A percentile compares a stretch with the other conserved stretches of the same genome.
Conservation (phyloP, 2,113 vertebrate species). For the Bucco capensis region DNA sequence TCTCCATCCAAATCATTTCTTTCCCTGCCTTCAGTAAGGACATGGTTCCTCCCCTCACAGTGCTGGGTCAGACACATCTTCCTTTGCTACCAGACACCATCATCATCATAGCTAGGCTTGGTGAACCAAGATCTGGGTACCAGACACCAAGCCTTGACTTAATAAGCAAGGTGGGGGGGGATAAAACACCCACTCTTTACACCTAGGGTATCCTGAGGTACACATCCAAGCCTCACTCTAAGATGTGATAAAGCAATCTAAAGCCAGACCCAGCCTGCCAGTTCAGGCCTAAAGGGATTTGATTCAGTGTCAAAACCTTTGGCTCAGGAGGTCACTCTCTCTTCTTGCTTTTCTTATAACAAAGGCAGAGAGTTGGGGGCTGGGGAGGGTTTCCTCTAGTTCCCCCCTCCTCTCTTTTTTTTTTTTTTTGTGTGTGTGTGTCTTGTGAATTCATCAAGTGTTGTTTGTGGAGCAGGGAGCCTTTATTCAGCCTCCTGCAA, state of each 20-base stretch:
- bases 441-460: slow-evolving; percentile 83
- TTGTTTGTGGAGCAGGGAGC: slow-evolving; percentile 72
- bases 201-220: slow-evolving; percentile 80
- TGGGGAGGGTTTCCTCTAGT: neutral
- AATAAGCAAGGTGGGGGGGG: slow-evolving; percentile 78
- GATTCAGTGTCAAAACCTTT: slow-evolving; percentile 98
- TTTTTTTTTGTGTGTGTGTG: neutral
- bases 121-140: no score
- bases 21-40: neutral
- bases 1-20: neutral
- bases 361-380: slow-evolving; percentile 76
- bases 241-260: slow-evolving; percentile 95
- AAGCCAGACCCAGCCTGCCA: slow-evolving; percentile 83
- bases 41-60: neutral
- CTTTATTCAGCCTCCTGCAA: slow-evolving; percentile 87
- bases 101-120: no score
- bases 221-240: slow-evolving; percentile 79
- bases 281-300: slow-evolving; percentile 95
- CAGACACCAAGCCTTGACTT: slow-evolving; percentile 86
- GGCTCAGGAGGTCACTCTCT: slow-evolving; percentile 88
- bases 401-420: neutral
- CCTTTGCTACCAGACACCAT: slow-evolving; percentile 78
- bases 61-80: slow-evolving; percentile 58
- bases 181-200: slow-evolving; percentile 79
- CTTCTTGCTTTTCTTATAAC: slow-evolving; percentile 89